Base-by-base conservation (phyloP, 2,797 vertebrate genomes). In the Sebastes vulpes region DNA sequence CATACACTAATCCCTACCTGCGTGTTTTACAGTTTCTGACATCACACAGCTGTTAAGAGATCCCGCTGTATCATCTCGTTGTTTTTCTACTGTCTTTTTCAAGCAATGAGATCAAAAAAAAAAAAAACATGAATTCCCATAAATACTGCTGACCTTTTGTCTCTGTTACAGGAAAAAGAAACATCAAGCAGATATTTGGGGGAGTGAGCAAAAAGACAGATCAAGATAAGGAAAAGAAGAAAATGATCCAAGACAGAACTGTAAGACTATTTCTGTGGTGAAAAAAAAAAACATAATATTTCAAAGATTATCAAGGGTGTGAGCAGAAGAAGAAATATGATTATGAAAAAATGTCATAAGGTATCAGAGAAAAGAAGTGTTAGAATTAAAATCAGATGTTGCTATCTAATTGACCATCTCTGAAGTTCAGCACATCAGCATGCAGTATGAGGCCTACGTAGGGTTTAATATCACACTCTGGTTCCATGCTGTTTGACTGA, bases 331-430 rank as follows among this genome's bases (percentile, higher is more conserved):
- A 71, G 21, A 69, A 82, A 75, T 59, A 54, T 61, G 20, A 70
- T 65, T 48, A 86, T 77, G 35, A 85, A 74, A 63, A 63, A 48
- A 79, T 79, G 29, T 73, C 54, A 84, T 52, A 71, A 64, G 21
- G 65, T 53, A 48, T 63, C 21, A 67, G 79, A 79, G 57, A 83
- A 63, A 68, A 85, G 73, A 59, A 76, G 70, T 38, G 50, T 32
- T 25, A 26, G 38, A 89, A 88, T 88, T 28, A 72, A 87, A 93
- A 76, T 89, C 81, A 83, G 35, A 84, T 60, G 60, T 42, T 64
- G 12, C 31, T 83, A 92, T 94, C 88, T 79, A 82, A 84, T 21
- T 87, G 90, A 85, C 90, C 88, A 90, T 90, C 92, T 87, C 64
- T 61, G 65, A 29, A 69, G 81, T 82, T 92, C 73, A 79, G 75